phyloP scores from a whole-genome alignment of 2,797 vertebrate genomes.

The Centroberyx gerrardi region DNA sequence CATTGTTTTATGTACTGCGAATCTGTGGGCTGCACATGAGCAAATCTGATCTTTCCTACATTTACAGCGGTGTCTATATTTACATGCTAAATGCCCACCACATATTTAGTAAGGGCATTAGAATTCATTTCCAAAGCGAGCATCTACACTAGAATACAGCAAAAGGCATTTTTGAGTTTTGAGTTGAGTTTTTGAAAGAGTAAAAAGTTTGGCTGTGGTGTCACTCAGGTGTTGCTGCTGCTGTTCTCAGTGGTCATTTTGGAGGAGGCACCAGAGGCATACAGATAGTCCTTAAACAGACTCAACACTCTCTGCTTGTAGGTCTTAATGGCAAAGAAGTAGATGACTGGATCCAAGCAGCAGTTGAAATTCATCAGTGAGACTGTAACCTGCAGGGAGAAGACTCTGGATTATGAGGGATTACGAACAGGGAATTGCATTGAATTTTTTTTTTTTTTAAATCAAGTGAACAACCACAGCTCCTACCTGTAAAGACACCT shows the following conservation, averaged over 20 bases:
- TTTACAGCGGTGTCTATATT: neutral
- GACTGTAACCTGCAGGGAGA: slow-evolving; percentile 83
- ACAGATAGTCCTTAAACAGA: slow-evolving; percentile 84
- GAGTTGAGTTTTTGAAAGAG: too few relatives aligned
- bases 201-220: slow-evolving; percentile 39
- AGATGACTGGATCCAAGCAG: slow-evolving; percentile 90
- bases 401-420: neutral
- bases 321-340: slow-evolving; percentile 90
- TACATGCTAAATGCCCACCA: neutral
- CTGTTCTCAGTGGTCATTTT: slow-evolving; percentile 85
- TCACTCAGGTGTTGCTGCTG: slow-evolving; percentile 85
- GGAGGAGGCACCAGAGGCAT: slow-evolving; percentile 75
- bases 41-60: neutral
- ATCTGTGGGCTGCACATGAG: too few relatives aligned
- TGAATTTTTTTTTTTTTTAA: neutral
- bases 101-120: neutral
- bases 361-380: slow-evolving; percentile 92
- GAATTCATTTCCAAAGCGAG: neutral
- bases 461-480: neutral
- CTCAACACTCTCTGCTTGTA: slow-evolving; percentile 89
- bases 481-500: slow-evolving; percentile 86
- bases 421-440: neutral
- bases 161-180: neutral
- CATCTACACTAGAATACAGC: neutral
- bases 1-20: too few relatives aligned